Evolutionary conservation across 2,113 vertebrate species (phyloP).

Genomic region (Miniopterus natalensis): DNA sequence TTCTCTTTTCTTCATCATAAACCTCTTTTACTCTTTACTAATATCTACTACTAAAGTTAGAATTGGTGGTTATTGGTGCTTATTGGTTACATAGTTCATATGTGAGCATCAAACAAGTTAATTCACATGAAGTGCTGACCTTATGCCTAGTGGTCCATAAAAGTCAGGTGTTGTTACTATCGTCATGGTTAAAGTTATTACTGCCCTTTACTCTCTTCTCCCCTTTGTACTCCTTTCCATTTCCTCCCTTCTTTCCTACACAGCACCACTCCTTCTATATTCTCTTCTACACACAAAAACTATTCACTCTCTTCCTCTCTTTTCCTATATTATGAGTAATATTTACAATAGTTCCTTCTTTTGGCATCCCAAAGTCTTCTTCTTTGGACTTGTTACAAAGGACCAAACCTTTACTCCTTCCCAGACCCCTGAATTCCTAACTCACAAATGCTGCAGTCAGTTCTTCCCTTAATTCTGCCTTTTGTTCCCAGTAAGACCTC

Average conservation of each 20-base stretch:
- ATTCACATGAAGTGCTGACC: neutral
- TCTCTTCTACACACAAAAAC: neutral
- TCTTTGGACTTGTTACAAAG: neutral
- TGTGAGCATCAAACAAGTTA: neutral
- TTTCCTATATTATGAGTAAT: neutral
- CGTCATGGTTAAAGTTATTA: neutral
- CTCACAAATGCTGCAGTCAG: neutral
- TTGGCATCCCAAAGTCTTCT: neutral
- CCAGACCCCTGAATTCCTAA: neutral
- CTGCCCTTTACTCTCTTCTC: neutral
- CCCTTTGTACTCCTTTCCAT: neutral
- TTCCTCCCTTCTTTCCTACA: neutral
- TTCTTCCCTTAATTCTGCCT: neutral
- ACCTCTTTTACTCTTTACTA: neutral
- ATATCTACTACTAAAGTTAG: neutral
- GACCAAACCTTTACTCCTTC: neutral
- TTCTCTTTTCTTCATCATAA: neutral
- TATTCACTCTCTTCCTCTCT: neutral
- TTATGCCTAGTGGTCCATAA: neutral
- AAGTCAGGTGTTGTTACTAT: neutral
- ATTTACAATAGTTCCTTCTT: neutral
- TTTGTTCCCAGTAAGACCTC: neutral
- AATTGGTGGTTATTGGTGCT: fast-evolving
- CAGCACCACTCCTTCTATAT: neutral
- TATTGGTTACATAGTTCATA: neutral